Base-by-base conservation (phyloP, 2,888 invertebrate species). In the Nysson spinosus region DNA sequence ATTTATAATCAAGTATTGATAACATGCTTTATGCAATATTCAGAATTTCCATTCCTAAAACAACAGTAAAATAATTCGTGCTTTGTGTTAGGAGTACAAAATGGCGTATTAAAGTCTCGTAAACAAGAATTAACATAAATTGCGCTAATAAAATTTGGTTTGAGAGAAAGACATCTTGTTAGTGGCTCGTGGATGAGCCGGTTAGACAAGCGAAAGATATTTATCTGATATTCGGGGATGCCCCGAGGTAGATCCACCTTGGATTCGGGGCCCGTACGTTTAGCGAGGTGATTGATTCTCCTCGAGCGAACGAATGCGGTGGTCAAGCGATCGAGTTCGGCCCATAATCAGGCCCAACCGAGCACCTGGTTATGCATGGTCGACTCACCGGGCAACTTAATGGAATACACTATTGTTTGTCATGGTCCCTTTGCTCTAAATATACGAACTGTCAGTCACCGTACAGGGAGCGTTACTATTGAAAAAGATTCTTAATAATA, bases 221-320 rank as follows among this genome's bases (percentile, higher is more conserved):
- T 47, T 58, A 58, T 66, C 70, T 20, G 42, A 58, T 47, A 43
- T 65, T 42, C 43, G 69, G 34, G 34, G 39, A 64, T 56, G 49
- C 12, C 39, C 32, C 11, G 24, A 19, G 57, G 61, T 12, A 5
- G 30, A 47, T 46, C 65, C 52, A 32, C 58, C 64, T 32, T 12
- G 19, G 62, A 47, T 68, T 69, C 52, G 57, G n/a, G 39, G 50
- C 22, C 62, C 43, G 30, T 54, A 39, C 16, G 55, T 58, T 69
- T 64, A 61, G 49, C 56, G 20, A 51, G 57, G 73, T 78, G 78
- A 78, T 78, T 78, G 78, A 78, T 78, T 76, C 63, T 75, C 71
- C 60, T 68, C 65, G 77, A 69, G 50, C 57, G 66, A 34, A 61
- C 77, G 70, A 71, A 67, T 67, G 65, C 71, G 77, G 71, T 71